Conservation (phyloP, 2,888 invertebrate genomes). For the Acrobasis consociella region DNA sequence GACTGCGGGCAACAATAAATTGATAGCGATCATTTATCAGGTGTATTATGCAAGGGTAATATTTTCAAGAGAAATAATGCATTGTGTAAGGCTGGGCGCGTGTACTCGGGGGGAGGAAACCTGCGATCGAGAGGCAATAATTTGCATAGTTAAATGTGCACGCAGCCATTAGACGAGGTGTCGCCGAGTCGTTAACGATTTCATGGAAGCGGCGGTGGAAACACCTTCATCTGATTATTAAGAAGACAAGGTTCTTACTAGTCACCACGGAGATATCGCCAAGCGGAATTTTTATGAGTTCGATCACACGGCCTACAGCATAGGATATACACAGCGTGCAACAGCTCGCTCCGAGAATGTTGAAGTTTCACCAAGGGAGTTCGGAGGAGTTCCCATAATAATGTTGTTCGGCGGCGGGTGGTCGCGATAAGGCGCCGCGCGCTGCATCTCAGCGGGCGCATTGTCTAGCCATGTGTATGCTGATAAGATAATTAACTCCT, state of each 20-base stretch:
- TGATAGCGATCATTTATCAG: slow-evolving; percentile 41
- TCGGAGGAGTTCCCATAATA: slow-evolving; percentile 41
- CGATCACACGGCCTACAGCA: slow-evolving; percentile 36
- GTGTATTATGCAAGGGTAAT: slow-evolving; percentile 39
- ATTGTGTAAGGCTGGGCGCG: slow-evolving; percentile 38
- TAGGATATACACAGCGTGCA: background rate
- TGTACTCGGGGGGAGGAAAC: slow-evolving; percentile 28
- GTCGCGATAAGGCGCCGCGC: slow-evolving; percentile 52
- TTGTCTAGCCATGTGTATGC: slow-evolving; percentile 48
- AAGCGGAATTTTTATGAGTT: slow-evolving; percentile 45
- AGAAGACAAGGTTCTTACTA: slow-evolving; percentile 44
- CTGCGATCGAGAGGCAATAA: slow-evolving; percentile 37
- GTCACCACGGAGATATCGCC: slow-evolving; percentile 27
- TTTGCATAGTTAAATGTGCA: slow-evolving; percentile 56
- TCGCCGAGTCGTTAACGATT: slow-evolving; percentile 55
- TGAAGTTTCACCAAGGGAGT: slow-evolving; percentile 6
- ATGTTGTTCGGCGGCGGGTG: slow-evolving; percentile 54
- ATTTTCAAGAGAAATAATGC: slow-evolving; percentile 43
- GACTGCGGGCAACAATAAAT: slow-evolving; percentile 36
- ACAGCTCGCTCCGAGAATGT: slow-evolving; percentile 34
- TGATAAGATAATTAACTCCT: slow-evolving; percentile 61
- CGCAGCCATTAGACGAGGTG: slow-evolving; percentile 53
- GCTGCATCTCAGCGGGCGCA: slow-evolving; percentile 51
- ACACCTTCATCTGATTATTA: slow-evolving; percentile 45
- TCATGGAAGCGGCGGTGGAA: slow-evolving; percentile 47